A percentile compares a stretch with the other conserved stretches of the same genome.
phyloP scores from a whole-genome alignment of 1,140 invertebrate species.

The Lethocerus indicus region DNA sequence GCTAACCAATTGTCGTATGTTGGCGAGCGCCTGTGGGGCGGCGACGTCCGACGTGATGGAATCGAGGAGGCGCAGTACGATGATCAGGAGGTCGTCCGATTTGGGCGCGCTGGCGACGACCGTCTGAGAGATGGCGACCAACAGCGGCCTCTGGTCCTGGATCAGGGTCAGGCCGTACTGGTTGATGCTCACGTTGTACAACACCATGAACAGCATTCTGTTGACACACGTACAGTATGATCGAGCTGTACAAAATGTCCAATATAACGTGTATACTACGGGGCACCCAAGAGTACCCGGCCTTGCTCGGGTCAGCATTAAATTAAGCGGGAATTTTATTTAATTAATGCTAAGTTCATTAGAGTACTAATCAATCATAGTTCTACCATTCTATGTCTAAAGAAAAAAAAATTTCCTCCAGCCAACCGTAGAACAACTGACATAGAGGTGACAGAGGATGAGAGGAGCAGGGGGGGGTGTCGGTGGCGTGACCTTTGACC shows the following conservation, averaged over 20 bases:
- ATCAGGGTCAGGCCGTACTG: conserved; percentile 20
- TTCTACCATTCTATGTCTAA: too few species aligned
- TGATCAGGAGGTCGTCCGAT: conserved; percentile 21
- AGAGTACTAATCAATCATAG: too few species aligned
- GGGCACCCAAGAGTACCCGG: too few species aligned
- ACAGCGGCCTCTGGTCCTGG: conserved; percentile 7
- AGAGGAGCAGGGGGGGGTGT: too few species aligned
- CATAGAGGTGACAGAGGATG: too few species aligned
- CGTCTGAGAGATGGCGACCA: conserved; percentile 16
- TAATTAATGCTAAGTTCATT: too few species aligned
- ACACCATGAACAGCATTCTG: conserved; percentile 24
- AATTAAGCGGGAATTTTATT: too few species aligned
- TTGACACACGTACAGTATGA: conserved; percentile 5
- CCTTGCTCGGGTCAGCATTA: too few species aligned
- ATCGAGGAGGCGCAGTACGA: conserved; percentile 22
- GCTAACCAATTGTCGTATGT: conserved; percentile 17
- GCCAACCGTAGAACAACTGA: too few species aligned
- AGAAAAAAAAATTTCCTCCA: too few species aligned
- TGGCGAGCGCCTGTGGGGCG: conserved; percentile 16
- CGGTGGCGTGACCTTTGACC: too few species aligned
- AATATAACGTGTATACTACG: too few species aligned
- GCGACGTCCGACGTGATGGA: conserved; percentile 23
- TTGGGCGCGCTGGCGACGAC: conserved; percentile 13
- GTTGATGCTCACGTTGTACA: conserved; percentile 27
- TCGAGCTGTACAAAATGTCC: background rate